Base-by-base conservation (phyloP, 2,113 vertebrate species). In the Cinclus cinclus region DNA sequence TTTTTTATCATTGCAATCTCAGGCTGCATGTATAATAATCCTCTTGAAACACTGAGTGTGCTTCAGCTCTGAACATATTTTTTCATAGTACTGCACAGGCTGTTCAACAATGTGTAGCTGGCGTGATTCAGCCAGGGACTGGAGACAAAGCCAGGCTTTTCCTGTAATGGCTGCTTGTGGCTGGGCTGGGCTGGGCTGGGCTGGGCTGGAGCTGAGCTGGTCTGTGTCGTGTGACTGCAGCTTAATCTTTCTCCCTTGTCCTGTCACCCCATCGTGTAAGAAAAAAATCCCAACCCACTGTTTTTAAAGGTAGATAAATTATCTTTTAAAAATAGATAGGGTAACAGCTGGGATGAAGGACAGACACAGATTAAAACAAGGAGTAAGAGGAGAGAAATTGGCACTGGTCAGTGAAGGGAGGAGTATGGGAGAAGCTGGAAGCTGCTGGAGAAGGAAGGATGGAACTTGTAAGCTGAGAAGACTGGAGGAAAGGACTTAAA, bases 71-170 rank as follows among this genome's bases (percentile, higher is more conserved):
- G 46, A 56, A 63, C 70, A 35, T 89, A 79, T 30, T 97, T 92
- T 85, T 63, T 87, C 67, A 52, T 67, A 50, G 70, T 21, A 15
- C 67, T 67, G 55, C 67, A 35, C 67, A 67, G 86, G 78, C 70
- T 80, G 81, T 87, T 82, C 5, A 89, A 50, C 89, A 74, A 23
- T 75, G 73, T 60, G 89, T 84, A 89, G 70, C 87, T 80, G 90
- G 67, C 0, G 1, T 95, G 93, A 87, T 95, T 94, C 93, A 96
- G 79, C 83, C 86, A 75, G 80, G 75, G 95, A 3, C 90, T 68
- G 80, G 85, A 95, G 77, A 83, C 92, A 96, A 95, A 96, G 94
- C 92, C 93, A 95, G 83, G 90, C 93, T 92, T 90, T 95, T 94
- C 95, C 92, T 96, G 92, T 90, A 95, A 93, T 92, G 93, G 85